Evolutionary conservation across 2,113 vertebrate genomes (phyloP).

Genomic region (Chinchilla lanigera): DNA sequence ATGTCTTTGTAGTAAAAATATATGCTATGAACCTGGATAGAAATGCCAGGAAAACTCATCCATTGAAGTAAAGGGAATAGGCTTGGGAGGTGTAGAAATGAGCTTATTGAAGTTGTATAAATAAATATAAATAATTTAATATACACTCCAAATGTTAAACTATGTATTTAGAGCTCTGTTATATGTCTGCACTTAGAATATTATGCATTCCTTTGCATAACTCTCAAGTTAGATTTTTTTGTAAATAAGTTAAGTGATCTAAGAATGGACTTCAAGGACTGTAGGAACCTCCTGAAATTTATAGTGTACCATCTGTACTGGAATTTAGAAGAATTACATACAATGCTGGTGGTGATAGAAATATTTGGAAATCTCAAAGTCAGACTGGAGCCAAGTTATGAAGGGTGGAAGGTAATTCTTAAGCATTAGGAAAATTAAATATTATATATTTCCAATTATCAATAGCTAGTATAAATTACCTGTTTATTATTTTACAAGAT

Average conservation of each 20-base stretch:
- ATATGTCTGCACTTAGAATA: conserved; percentile 45
- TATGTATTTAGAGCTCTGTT: conserved; percentile 55
- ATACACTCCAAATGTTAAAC: conserved; percentile 55
- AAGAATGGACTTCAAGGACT: conserved; percentile 67
- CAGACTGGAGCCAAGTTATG: neutral
- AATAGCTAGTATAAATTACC: conserved; percentile 7
- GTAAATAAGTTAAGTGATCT: conserved; percentile 60
- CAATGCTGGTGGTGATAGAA: conserved; percentile 12
- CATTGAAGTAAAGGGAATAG: neutral
- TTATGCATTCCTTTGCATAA: conserved; percentile 48
- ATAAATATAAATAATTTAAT: conserved; percentile 63
- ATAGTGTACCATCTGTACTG: conserved; percentile 58
- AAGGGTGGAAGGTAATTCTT: neutral
- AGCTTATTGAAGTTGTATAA: conserved; percentile 56
- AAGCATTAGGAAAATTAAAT: conserved; percentile 4
- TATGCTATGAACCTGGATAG: neutral
- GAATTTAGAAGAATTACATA: conserved; percentile 63
- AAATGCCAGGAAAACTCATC: conserved; percentile 45
- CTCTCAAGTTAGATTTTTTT: conserved; percentile 41
- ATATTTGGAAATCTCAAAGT: conserved; percentile 50
- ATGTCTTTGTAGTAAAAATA: conserved; percentile 65
- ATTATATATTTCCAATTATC: neutral
- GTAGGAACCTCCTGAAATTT: conserved; percentile 59
- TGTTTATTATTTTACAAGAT: neutral
- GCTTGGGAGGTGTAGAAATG: conserved; percentile 32